A percentile compares a stretch with the other conserved stretches of the same genome.
phyloP scores from a whole-genome alignment of 92 coral and sea anemone species.

The Montipora capitata region DNA sequence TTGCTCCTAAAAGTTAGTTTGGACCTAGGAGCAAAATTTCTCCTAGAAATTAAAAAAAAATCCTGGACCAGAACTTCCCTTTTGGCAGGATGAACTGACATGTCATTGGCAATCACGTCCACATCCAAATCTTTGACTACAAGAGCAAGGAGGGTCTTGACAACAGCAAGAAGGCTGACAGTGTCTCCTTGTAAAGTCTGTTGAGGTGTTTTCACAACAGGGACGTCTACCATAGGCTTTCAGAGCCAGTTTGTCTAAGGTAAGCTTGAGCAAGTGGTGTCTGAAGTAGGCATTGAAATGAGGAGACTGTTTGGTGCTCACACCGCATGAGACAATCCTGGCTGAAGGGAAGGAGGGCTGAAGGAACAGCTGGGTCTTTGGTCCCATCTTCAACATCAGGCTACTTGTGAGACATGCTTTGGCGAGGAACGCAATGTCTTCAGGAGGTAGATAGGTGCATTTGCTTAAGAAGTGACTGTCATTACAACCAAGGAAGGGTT shows the following conservation, averaged over 20 bases:
- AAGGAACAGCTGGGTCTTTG: background rate
- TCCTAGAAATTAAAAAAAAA: no score
- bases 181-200: no score
- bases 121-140: no score
- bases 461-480: constrained; percentile 47
- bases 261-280: constrained; percentile 40
- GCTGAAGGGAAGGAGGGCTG: constrained; percentile 7
- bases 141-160: no score
- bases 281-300: constrained; percentile 37
- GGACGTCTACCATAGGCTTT: no score
- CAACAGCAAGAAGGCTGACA: no score
- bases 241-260: constrained; percentile 1
- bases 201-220: no score
- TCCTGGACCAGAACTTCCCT: no score
- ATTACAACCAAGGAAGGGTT: background rate
- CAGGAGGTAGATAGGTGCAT: constrained; percentile 68
- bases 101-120: no score
- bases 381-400: constrained; percentile 18
- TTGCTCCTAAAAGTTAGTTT: no score
- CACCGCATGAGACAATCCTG: background rate
- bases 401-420: constrained; percentile 37
- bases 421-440: constrained; percentile 58
- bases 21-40: no score
- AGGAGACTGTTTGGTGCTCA: constrained; percentile 37
- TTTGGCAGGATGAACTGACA: no score